Conservation (phyloP, 2,113 vertebrate species). For the Psittacus erithacus region DNA sequence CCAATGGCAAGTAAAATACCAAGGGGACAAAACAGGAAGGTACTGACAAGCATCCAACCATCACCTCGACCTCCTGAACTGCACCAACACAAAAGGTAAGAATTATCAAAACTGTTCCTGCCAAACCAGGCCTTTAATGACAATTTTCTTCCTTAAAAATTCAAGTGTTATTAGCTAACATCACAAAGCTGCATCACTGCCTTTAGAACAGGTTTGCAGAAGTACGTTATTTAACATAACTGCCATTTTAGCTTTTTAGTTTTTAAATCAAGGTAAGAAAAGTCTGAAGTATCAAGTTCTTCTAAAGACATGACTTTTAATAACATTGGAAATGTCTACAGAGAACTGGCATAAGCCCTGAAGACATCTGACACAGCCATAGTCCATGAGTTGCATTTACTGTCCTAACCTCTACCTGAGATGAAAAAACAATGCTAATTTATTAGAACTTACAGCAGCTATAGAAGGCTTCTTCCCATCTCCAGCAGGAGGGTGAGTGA, state of each 20-base stretch:
- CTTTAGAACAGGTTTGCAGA: not conserved
- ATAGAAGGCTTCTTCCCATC: constrained; percentile 99
- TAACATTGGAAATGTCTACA: not conserved
- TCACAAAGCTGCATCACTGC: not conserved
- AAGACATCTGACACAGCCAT: not conserved
- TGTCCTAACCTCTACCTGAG: not conserved
- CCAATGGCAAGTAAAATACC: not conserved
- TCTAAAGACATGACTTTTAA: not conserved
- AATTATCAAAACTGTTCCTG: not conserved
- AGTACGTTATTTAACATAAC: not conserved
- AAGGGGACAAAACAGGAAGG: not conserved
- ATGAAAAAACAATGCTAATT: not conserved
- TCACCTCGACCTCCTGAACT: not conserved
- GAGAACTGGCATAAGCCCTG: not conserved
- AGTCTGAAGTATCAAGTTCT: not conserved
- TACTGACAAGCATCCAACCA: not conserved
- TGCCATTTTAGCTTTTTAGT: not conserved
- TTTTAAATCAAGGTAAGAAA: not conserved
- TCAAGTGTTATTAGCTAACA: not conserved
- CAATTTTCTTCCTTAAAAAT: not conserved
- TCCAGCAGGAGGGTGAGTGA: constrained; percentile 97
- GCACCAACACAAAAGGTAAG: not conserved
- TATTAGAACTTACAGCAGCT: constrained; percentile 86
- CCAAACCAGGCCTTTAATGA: not conserved
- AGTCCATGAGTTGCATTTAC: not conserved